These are phyloP conservation scores for Teinopalpus imperialis DNA, from an alignment of 2,888 invertebrate species.

Conservation along the genomic window DNA sequence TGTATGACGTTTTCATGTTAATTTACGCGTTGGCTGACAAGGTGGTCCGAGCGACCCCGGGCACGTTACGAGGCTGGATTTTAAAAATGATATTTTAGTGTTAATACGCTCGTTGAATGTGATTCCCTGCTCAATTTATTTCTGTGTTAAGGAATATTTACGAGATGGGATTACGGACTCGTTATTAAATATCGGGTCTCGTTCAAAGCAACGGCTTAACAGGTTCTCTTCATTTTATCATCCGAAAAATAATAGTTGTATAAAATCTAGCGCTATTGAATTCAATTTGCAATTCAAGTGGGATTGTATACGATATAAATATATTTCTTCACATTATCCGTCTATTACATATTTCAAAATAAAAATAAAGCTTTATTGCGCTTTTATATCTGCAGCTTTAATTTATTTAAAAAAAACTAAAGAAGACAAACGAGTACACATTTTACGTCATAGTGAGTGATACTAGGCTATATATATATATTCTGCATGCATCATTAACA, in stretches of 20 bases:
- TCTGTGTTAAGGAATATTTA: constrained; percentile 46
- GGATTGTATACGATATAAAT: background rate
- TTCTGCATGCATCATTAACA: no score
- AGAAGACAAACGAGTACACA: no score
- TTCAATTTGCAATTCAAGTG: constrained; percentile 16
- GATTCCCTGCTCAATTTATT: constrained; percentile 52
- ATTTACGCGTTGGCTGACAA: constrained; percentile 63
- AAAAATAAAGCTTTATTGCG: no score
- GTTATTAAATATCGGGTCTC: constrained; percentile 29
- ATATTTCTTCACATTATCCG: no score
- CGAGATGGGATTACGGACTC: constrained; percentile 31
- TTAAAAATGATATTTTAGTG: constrained; percentile 74
- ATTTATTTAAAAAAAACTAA: no score
- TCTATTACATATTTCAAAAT: no score
- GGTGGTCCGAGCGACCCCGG: constrained; percentile 62
- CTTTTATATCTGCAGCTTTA: no score
- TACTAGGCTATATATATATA: no score
- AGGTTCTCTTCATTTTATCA: constrained; percentile 4
- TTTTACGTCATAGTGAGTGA: no score
- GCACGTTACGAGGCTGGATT: constrained; percentile 41
- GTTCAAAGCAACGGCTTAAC: constrained; percentile 10
- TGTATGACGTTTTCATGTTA: constrained; percentile 68
- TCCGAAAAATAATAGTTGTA: constrained; percentile 1
- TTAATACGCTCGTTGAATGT: constrained; percentile 61
- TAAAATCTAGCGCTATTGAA: background rate